Base-by-base conservation (phyloP, 2,888 invertebrate genomes). In the Leptogaster cylindrica region DNA sequence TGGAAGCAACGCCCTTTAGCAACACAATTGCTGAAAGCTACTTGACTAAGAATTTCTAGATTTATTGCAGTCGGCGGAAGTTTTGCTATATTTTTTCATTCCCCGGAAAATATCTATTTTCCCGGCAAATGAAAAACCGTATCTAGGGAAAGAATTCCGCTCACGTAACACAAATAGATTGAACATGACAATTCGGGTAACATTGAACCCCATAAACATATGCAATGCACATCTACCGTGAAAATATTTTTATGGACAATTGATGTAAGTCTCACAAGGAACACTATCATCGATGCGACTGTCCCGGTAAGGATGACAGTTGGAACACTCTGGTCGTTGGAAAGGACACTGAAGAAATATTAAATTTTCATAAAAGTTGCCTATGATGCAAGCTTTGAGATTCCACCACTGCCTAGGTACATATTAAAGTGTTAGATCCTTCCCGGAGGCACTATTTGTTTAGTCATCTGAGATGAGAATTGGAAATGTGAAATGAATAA, bases 211-310 rank as follows among this genome's bases (percentile, higher is more conserved):
- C 36, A 36, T 20, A 52, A 52, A 33, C 52, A 20, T 52, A 33
- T 52, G 52, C 33, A 52, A 20, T 5, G 33, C 36, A 52, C 20
- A 33, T 18, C 14, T n/a, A 1, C 33, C 33, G 14, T 52, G 20
- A 52, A 52, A 52, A 52, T 52, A 33, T 52, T 52, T 52, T 52
- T 52, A 52, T 52, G 52, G 52, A 52, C 52, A 52, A 52, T 33
- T 52, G 52, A 18, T 52, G 52, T 6, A 52, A 10, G 20, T 27
- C 27, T 25, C 41, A 14, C 3, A n/a, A n/a, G n/a, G n/a, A n/a
- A n/a, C n/a, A n/a, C n/a, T n/a, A n/a, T n/a, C n/a, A n/a, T n/a
- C n/a, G n/a, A n/a, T n/a, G n/a, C n/a, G n/a, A n/a, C n/a, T n/a
- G n/a, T n/a, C 31, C 31, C 6, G 6, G 31, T 7, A 8, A 7